Evolutionary conservation across 2,113 vertebrate genomes (phyloP).

Genomic region (Gambusia holbrooki): DNA sequence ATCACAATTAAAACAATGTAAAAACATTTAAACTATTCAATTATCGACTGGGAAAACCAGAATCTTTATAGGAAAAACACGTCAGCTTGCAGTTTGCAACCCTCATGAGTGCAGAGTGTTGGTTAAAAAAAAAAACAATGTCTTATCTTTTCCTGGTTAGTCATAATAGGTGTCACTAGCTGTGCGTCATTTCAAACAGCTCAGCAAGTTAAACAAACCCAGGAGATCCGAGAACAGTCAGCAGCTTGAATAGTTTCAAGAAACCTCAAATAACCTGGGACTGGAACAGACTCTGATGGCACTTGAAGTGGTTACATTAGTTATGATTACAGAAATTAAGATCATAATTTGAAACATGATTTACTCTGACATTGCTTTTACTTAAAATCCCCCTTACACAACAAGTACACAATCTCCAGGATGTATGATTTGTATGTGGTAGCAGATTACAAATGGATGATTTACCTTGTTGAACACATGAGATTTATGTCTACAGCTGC

Average conservation of each 20-base stretch:
- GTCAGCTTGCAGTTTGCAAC: not conserved
- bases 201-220: conserved; percentile 1
- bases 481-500: conserved; percentile 13
- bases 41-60: not conserved
- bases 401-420: conserved; percentile 33
- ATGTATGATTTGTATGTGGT: conserved; percentile 1
- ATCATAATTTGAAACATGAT: conserved; percentile 1
- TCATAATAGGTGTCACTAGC: not conserved
- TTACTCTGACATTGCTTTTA: conserved; percentile 15
- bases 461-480: conserved; percentile 16
- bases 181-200: conserved; percentile 10
- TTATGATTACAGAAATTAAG: not conserved
- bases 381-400: not conserved
- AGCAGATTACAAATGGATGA: conserved; percentile 35
- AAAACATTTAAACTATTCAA: not conserved
- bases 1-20: not conserved
- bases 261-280: conserved; percentile 15
- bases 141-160: not conserved
- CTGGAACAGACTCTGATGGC: not conserved
- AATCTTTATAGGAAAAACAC: not conserved
- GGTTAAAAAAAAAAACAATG: not conserved
- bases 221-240: not conserved
- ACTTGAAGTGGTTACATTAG: not conserved
- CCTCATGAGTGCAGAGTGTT: not conserved
- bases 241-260: not conserved